Evolutionary conservation across 2,113 vertebrate species (phyloP).

Genomic region (Enhydra lutris): DNA sequence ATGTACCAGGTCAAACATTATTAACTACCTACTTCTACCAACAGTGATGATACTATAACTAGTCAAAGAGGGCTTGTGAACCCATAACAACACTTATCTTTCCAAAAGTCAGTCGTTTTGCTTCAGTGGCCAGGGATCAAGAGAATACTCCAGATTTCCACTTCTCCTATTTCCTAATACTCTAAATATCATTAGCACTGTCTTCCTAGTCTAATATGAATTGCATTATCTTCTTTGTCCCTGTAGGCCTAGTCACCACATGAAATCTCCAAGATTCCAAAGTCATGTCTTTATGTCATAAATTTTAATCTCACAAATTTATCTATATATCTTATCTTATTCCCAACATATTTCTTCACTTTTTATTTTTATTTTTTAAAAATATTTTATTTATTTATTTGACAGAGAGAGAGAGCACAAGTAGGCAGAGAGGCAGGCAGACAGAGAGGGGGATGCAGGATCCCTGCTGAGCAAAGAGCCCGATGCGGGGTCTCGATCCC

Average conservation of each 20-base stretch:
- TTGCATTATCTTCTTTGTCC: not conserved
- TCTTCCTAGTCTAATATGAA: not conserved
- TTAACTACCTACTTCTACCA: not conserved
- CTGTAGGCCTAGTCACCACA: not conserved
- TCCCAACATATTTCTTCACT: not conserved
- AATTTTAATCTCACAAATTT: not conserved
- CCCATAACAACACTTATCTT: not conserved
- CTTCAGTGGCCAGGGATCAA: not conserved
- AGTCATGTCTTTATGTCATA: not conserved
- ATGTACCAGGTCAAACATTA: not conserved
- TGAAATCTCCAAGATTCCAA: not conserved
- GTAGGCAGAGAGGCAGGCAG: no score
- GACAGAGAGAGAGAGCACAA: no score
- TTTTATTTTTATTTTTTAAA: not conserved
- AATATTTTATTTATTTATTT: no score
- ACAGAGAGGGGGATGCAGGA: no score
- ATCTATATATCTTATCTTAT: not conserved
- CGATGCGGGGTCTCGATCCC: no score
- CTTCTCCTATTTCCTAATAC: not conserved
- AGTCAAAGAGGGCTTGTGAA: not conserved
- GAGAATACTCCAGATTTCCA: not conserved
- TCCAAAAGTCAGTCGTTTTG: not conserved
- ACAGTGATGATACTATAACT: not conserved
- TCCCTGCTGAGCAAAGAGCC: no score
- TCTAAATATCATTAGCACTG: not conserved